Conservation (phyloP, 35 echinoderm and acorn worm genomes). For the Eucidaris tribuloides region DNA sequence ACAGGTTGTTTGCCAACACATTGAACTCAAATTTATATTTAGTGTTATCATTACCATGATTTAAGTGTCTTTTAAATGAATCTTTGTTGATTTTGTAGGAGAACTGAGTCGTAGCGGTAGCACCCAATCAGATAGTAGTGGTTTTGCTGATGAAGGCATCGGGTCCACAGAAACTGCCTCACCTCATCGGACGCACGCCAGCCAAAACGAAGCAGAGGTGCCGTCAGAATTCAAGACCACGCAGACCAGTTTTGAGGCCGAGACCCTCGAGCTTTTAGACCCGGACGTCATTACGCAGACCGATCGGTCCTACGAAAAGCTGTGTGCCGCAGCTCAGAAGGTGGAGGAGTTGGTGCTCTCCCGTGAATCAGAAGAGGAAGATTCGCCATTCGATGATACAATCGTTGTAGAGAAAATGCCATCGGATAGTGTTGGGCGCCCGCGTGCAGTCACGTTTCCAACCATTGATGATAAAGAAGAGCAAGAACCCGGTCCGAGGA, state of each 20-base stretch:
- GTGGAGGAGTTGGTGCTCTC: background rate
- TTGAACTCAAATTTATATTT: no score
- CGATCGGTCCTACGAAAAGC: background rate
- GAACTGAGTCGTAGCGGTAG: slow-evolving; percentile 54
- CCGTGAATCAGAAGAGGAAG: background rate
- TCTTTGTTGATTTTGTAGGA: slow-evolving; percentile 39
- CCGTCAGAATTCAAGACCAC: background rate
- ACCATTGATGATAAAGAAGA: background rate
- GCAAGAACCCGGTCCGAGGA: slow-evolving; percentile 30
- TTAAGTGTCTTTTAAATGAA: no score
- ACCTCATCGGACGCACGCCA: slow-evolving; percentile 7
- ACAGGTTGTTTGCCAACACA: no score
- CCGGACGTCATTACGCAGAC: background rate
- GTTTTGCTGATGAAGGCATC: slow-evolving; percentile 87
- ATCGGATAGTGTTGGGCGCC: background rate
- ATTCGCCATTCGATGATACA: slow-evolving; percentile 19
- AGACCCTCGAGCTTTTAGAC: slow-evolving; percentile 33
- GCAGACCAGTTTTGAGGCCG: slow-evolving; percentile 57
- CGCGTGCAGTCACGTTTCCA: slow-evolving; percentile 56
- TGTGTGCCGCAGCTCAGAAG: background rate
- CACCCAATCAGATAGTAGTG: slow-evolving; percentile 91
- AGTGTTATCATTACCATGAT: no score
- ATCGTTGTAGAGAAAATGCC: background rate
- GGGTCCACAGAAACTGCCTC: slow-evolving; percentile 32
- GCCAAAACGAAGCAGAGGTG: background rate